Conservation (phyloP, 2,888 invertebrate species). For the Tinea trinotella region DNA sequence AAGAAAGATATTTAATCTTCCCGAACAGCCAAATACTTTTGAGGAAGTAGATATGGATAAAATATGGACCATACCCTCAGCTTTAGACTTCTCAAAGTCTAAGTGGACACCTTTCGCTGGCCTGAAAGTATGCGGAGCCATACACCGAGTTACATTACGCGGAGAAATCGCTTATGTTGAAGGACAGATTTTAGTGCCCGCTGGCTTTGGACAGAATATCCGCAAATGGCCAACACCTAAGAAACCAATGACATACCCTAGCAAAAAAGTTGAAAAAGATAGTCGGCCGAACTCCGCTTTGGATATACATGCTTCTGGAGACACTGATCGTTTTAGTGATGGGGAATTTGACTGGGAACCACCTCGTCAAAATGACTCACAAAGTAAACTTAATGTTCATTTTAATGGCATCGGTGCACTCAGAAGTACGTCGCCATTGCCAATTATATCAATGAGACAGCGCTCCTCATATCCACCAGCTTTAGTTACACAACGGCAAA, state of each 20-base stretch:
- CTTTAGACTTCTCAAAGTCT: constrained; percentile 89
- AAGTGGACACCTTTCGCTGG: constrained; percentile 99
- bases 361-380: constrained; percentile 38
- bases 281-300: constrained; percentile 72
- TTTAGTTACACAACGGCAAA: constrained; percentile 54
- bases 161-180: constrained; percentile 97
- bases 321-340: constrained; percentile 49
- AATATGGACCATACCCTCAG: constrained; percentile 90
- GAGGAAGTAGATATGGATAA: constrained; percentile 95
- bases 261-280: constrained; percentile 44
- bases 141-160: constrained; percentile 93
- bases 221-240: constrained; percentile 76
- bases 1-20: constrained; percentile 93
- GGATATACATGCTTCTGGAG: constrained; percentile 58
- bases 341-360: constrained; percentile 43
- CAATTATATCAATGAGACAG: constrained; percentile 52
- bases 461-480: constrained; percentile 66
- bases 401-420: constrained; percentile 67
- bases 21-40: constrained; percentile 96
- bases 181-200: constrained; percentile 88
- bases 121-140: constrained; percentile 85
- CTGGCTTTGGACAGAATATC: constrained; percentile 91
- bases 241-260: constrained; percentile 46
- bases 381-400: constrained; percentile 68
- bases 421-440: constrained; percentile 64